Percentiles rank a stretch among this genome's conserved stretches.
These are phyloP conservation scores for Gouania willdenowi DNA, from an alignment of 2,797 vertebrate genomes.

Conservation along the genomic window DNA sequence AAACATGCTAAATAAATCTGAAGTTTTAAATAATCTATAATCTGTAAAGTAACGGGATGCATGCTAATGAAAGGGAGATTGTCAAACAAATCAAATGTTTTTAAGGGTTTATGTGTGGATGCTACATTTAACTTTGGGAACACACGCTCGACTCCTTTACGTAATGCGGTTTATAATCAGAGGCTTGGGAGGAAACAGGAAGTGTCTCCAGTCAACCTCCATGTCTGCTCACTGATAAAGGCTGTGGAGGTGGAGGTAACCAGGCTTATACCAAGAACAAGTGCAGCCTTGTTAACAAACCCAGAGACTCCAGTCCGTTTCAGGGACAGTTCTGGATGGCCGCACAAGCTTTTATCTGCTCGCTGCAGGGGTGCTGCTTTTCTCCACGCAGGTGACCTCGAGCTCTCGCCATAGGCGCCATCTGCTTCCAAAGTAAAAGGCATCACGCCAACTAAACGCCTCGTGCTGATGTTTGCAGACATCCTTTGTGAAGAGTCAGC, in stretches of 20 bases:
- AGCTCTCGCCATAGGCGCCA: constrained; percentile 41
- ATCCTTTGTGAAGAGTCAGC: not conserved
- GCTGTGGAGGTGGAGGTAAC: constrained; percentile 30
- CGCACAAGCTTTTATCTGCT: constrained; percentile 60
- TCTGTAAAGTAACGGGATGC: too few relatives aligned
- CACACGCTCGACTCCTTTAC: not conserved
- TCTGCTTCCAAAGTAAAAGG: constrained; percentile 52
- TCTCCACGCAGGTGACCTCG: constrained; percentile 69
- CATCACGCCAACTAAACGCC: constrained; percentile 8
- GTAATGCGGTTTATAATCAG: constrained; percentile 40
- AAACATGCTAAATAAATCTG: too few relatives aligned
- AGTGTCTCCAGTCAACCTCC: constrained; percentile 40
- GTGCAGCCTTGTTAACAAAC: constrained; percentile 37
- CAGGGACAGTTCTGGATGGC: constrained; percentile 66
- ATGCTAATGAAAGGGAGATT: too few relatives aligned
- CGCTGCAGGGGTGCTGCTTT: constrained; percentile 56
- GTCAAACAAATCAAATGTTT: too few relatives aligned
- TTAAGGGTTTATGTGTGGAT: too few relatives aligned
- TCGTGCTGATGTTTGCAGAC: constrained; percentile 43
- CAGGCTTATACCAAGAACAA: constrained; percentile 32
- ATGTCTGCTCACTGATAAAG: constrained; percentile 47
- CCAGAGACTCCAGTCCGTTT: constrained; percentile 29
- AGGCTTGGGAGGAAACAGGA: constrained; percentile 40
- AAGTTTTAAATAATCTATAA: too few relatives aligned
- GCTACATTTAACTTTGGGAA: not conserved